Percentiles rank a stretch among this genome's conserved stretches.
These are phyloP conservation scores for Thaleichthys pacificus DNA, from an alignment of 2,797 vertebrate genomes.

Conservation along the genomic window DNA sequence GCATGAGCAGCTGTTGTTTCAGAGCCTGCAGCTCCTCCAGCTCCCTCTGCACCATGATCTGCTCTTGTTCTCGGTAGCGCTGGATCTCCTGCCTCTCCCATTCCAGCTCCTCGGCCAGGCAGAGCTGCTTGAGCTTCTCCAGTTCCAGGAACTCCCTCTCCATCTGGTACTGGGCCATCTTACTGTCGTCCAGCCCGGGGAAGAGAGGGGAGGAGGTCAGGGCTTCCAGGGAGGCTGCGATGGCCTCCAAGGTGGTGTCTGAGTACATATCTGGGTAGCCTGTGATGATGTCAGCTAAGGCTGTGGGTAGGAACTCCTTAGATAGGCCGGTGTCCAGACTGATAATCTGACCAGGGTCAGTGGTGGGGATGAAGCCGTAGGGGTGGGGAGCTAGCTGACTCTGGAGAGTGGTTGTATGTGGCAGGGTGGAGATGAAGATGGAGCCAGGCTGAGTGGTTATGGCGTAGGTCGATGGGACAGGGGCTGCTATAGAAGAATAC, in stretches of 20 bases:
- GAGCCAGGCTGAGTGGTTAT: constrained; percentile 98
- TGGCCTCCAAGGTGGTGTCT: constrained; percentile 79
- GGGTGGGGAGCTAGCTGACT: constrained; percentile 81
- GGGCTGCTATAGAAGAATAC: constrained; percentile 91
- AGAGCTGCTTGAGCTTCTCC: constrained; percentile 96
- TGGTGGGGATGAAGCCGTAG: constrained; percentile 85
- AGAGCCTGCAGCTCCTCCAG: constrained; percentile 95
- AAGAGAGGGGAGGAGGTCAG: constrained; percentile 84
- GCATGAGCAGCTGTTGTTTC: constrained; percentile 94
- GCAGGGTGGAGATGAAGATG: constrained; percentile 81
- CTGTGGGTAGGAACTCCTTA: constrained; percentile 80
- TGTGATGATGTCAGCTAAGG: constrained; percentile 81
- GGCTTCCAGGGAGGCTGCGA: constrained; percentile 81
- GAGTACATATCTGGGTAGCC: constrained; percentile 89
- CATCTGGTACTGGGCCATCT: constrained; percentile 92
- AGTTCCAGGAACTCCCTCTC: constrained; percentile 95
- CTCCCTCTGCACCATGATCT: constrained; percentile 96
- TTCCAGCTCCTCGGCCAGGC: constrained; percentile 95
- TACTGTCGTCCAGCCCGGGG: constrained; percentile 88
- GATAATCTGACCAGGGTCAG: constrained; percentile 79
- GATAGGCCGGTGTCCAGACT: constrained; percentile 78
- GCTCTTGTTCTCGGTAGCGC: constrained; percentile 96
- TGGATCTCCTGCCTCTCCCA: constrained; percentile 99
- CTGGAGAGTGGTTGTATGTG: constrained; percentile 74
- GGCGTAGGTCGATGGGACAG: constrained; percentile 89